phyloP scores from a whole-genome alignment of 1,140 invertebrate species.

The Zaprionus davidi region DNA sequence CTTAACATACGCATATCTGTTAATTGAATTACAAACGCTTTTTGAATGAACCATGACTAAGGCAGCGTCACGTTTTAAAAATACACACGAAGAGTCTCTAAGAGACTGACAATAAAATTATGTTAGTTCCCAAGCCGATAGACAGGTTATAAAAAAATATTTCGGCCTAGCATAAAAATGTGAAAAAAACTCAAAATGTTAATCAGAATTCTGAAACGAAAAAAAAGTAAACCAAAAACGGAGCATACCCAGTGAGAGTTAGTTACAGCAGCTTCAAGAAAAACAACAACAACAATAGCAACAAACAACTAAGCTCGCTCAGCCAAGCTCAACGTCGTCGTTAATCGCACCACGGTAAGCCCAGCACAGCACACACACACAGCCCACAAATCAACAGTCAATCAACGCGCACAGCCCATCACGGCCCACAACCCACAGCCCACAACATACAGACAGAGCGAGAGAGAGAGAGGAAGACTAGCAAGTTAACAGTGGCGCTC shows the following conservation, averaged over 20 bases:
- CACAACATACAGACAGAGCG: slow-evolving; percentile 1
- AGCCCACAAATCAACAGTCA: slow-evolving; percentile 69
- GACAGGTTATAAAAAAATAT: slow-evolving; percentile 49
- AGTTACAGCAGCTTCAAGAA: slow-evolving; percentile 8
- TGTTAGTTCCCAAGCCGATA: slow-evolving; percentile 32
- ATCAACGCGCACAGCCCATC: slow-evolving; percentile 61
- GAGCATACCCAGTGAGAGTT: slow-evolving; percentile 39
- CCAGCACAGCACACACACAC: slow-evolving; percentile 1
- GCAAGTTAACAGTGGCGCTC: slow-evolving; percentile 4
- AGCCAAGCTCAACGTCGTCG: slow-evolving; percentile 60
- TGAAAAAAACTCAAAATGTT: slow-evolving; percentile 15
- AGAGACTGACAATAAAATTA: slow-evolving; percentile 33
- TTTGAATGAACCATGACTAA: slow-evolving; percentile 29
- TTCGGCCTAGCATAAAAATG: slow-evolving; percentile 21
- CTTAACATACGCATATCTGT: slow-evolving; percentile 18
- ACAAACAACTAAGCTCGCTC: slow-evolving; percentile 28
- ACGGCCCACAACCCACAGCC: slow-evolving; percentile 17
- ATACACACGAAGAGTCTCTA: slow-evolving; percentile 9
- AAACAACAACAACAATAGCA: slow-evolving; percentile 1
- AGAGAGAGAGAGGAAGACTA: background rate
- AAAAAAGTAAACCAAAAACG: slow-evolving; percentile 13
- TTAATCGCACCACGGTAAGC: slow-evolving; percentile 8
- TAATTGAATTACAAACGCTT: slow-evolving; percentile 45
- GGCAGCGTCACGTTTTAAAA: slow-evolving; percentile 23
- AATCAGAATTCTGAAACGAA: background rate